A percentile compares a stretch with the other conserved stretches of the same genome.
Evolutionary conservation across 2,888 invertebrate species (phyloP).

Genomic region (Tachina lurida): DNA sequence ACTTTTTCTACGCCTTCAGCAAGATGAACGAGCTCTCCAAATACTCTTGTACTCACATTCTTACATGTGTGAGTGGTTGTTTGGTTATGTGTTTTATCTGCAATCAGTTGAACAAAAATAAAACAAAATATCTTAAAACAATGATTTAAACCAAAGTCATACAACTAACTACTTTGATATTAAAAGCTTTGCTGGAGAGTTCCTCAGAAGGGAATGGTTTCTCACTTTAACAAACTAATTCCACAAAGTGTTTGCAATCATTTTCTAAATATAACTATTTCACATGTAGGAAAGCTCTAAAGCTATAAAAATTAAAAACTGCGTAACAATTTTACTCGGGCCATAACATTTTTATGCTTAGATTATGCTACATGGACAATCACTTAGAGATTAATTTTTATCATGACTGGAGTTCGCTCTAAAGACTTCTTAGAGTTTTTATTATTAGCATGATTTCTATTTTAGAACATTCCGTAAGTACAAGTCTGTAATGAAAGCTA

Average conservation of each 20-base stretch:
- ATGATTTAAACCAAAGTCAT: constrained; percentile 37
- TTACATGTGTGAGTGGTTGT: constrained; percentile 1
- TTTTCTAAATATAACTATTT: neutral
- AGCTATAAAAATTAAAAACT: no score
- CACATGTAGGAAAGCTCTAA: neutral
- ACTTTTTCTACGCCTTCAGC: constrained; percentile 8
- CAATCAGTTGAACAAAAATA: constrained; percentile 46
- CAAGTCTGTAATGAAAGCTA: no score
- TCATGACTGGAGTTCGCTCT: no score
- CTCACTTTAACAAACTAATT: neutral
- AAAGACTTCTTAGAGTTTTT: no score
- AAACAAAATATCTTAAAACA: constrained; percentile 36
- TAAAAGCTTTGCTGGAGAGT: constrained; percentile 43
- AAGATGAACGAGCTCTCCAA: constrained; percentile 35
- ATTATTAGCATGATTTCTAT: no score
- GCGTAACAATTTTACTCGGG: no score
- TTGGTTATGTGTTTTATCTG: constrained; percentile 53
- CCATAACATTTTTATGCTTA: no score
- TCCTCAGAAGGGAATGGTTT: constrained; percentile 10
- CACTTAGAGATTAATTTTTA: no score
- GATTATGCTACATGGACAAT: no score
- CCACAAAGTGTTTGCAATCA: neutral
- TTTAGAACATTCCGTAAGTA: no score
- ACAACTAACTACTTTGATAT: constrained; percentile 29
- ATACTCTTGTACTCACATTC: neutral